Evolutionary conservation across 2,113 vertebrate species (phyloP).

Genomic region (Phoenicopterus ruber): DNA sequence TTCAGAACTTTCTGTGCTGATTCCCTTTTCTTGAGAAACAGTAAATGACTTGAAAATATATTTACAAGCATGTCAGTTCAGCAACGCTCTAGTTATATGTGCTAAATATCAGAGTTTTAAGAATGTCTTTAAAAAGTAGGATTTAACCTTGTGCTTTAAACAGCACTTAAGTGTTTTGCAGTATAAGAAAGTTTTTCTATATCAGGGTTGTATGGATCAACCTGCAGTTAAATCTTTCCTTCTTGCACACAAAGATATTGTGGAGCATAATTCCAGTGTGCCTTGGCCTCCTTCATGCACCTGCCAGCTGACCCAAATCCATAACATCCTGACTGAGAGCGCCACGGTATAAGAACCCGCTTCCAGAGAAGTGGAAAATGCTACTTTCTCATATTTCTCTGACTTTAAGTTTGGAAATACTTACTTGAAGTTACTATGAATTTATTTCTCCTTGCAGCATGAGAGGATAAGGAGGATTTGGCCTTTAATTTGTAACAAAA

Average conservation of each 20-base stretch:
- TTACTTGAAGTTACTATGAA: background rate
- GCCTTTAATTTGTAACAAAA: background rate
- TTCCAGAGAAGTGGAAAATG: background rate
- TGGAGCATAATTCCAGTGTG: background rate
- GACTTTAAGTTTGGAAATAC: background rate
- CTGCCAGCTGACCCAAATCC: background rate
- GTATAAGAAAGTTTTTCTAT: background rate
- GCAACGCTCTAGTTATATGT: background rate
- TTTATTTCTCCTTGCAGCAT: background rate
- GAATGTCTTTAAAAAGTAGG: background rate
- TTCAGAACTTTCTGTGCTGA: background rate
- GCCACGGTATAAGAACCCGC: background rate
- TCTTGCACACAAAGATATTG: background rate
- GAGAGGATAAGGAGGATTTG: background rate
- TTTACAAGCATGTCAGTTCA: background rate
- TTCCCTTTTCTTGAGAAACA: background rate
- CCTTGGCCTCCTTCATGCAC: background rate
- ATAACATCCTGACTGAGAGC: background rate
- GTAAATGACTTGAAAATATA: background rate
- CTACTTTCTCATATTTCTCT: background rate
- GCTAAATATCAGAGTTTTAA: background rate
- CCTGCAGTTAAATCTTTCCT: background rate
- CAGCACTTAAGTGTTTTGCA: background rate
- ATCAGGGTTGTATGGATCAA: background rate
- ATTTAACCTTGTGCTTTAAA: background rate